phyloP scores from a whole-genome alignment of 2,797 vertebrate genomes.

The Pelochelys cantorii region DNA sequence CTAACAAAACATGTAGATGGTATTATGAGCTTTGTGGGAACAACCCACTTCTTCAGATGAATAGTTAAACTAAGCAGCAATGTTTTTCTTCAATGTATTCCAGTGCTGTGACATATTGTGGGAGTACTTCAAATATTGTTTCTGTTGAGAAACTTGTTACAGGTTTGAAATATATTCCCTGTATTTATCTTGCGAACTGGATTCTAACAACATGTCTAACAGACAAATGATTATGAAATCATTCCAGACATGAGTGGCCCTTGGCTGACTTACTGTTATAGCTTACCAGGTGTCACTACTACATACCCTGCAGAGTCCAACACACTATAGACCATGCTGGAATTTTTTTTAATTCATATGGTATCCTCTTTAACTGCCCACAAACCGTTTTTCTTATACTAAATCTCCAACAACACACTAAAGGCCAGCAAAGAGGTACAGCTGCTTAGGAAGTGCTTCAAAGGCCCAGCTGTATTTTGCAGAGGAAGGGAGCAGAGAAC shows the following conservation, averaged over 20 bases:
- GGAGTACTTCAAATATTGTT: not conserved
- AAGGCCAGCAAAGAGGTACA: not conserved
- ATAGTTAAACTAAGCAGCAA: not conserved
- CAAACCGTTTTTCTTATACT: not conserved
- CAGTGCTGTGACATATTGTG: not conserved
- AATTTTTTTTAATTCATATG: not conserved
- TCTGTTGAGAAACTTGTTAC: not conserved
- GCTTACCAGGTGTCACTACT: not conserved
- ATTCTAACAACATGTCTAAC: not conserved
- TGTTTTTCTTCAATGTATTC: not conserved
- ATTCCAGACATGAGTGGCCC: not conserved
- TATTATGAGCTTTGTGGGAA: too few relatives aligned
- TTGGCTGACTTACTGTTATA: not conserved
- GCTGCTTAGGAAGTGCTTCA: not conserved
- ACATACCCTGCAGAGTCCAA: not conserved
- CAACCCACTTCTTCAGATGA: too few relatives aligned
- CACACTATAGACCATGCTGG: not conserved
- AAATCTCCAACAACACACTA: not conserved
- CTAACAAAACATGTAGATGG: too few relatives aligned
- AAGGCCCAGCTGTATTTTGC: not conserved
- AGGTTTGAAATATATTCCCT: not conserved
- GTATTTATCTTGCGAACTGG: not conserved
- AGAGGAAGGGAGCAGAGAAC: not conserved
- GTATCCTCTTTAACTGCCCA: not conserved
- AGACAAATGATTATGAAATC: not conserved